Evolutionary conservation across 1,140 invertebrate species (phyloP), one percentile per base, ranked within the genome.

Genomic region (Neelides sp.): DNA sequence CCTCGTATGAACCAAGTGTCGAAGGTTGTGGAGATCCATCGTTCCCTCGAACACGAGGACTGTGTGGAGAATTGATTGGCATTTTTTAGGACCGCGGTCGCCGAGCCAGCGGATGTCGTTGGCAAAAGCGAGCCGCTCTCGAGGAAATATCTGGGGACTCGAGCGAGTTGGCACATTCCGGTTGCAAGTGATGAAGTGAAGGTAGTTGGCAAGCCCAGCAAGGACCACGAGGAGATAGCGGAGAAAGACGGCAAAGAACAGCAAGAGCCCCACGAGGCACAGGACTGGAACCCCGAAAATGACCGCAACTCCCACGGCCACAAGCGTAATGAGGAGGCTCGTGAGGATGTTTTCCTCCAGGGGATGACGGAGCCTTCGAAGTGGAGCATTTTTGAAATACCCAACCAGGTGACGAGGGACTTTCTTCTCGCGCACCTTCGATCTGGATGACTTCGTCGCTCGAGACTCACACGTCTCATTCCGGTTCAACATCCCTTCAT

Each of bases 21-120:
- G 62, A 10, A 75, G 63, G 26, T 65, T 64, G n/a, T 62, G 52
- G n/a, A 68, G 61, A 41, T 65, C 65, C 47, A 76, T 61, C 10
- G 67, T 67, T 4, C 64, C 63, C 42, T 75, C 73, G 26, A 76
- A 62, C 20, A 74, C 61, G 3, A 76, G 63, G 5, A 77, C 60
- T 26, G 67, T 68, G 54, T 75, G 73, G 5, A 69, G 64, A 5
- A 75, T 66, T n/a, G 68, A 64, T 28, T 65, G 63, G 35, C 64
- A 47, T 34, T 28, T 43, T 3, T 35, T 36, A 1, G 8, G 60
- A 32, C 58, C 61, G 8, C 65, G 57, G n/a, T 63, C 57, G n/a
- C 66, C 66, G 19, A 75, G 59, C 71, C 73, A 75, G 23, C 71
- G 58, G 2, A 65, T 64, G 42, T 74, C 73, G 23, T 67, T 61